Evolutionary conservation across 2,113 vertebrate species (phyloP), one percentile per base, ranked within the genome.

Genomic region (Tragelaphus scriptus): DNA sequence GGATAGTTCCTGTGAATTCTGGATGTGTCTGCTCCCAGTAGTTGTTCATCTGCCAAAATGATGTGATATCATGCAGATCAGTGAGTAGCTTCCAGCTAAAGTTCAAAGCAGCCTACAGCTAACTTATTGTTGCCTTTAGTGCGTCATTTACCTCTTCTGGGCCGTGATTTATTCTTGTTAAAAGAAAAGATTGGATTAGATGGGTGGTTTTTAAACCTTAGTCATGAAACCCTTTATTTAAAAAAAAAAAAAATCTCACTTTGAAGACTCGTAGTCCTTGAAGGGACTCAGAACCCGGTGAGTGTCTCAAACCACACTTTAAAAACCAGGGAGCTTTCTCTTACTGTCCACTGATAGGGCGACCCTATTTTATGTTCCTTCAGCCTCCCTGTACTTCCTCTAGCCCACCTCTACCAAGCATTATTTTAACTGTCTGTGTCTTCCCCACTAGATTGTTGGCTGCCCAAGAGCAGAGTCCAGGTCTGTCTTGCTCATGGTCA

Each of bases 121-220:
- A 86, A 82, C 82, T 90, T 82, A 90, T 71, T 86, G 51, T 84
- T 91, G 71, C 44, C 13, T 59, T 79, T 95, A 65, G 47, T 61
- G 32, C 21, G 0, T 92, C 90, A 88, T 94, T 97, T 91, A 32
- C 40, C 36, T 95, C 8, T 86, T 61, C 30, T 85, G 61, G 44
- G 44, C n/a, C 91, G 44, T 88, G 40, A 77, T 97, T 95, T 96
- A 75, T 75, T 56, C 30, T 85, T 95, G 30, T 77, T 93, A 63
- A 90, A 90, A 88, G 36, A 96, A n/a, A 23, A 88, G 15, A 77
- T 88, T 95, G 53, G 40, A 82, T 47, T 92, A 80, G n/a, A 44
- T 95, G 28, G 49, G 19, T 91, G 10, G 25, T 55, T 92, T 95
- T 91, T 88, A 91, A 91, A 88, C 47, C 47, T 98, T 94, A 88